A percentile compares a stretch with the other conserved stretches of the same genome.
These are phyloP conservation scores for Phymatocera aterrima DNA, from an alignment of 2,888 invertebrate genomes.

Conservation along the genomic window DNA sequence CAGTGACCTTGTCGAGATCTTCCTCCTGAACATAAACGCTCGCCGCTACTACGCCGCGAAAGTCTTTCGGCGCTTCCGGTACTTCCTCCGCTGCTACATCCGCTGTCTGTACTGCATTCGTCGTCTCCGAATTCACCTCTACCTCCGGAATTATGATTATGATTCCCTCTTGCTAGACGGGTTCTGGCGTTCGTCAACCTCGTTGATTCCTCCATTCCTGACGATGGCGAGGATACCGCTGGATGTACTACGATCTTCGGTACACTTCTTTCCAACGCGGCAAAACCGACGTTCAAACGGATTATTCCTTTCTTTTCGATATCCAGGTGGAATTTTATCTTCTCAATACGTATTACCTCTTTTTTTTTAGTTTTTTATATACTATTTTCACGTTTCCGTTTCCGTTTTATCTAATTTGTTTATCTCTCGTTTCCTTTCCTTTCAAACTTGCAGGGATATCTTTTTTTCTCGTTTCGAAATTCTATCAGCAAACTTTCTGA, in stretches of 20 bases:
- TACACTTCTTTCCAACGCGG: constrained; percentile 46
- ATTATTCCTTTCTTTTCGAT: background rate
- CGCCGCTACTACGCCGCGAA: constrained; percentile 63
- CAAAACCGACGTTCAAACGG: constrained; percentile 24
- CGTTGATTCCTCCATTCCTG: constrained; percentile 63
- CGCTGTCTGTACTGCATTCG: constrained; percentile 70
- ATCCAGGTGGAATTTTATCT: constrained; percentile 37
- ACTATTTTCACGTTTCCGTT: too few species aligned
- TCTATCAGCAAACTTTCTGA: too few species aligned
- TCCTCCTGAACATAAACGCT: constrained; percentile 59
- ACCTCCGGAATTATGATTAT: constrained; percentile 35
- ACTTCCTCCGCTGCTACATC: constrained; percentile 76
- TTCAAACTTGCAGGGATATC: too few species aligned
- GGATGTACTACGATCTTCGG: constrained; percentile 47
- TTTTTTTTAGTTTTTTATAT: too few species aligned
- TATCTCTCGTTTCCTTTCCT: background rate
- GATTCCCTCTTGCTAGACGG: background rate
- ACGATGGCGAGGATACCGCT: background rate
- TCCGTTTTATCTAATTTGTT: too few species aligned
- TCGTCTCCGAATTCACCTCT: constrained; percentile 64
- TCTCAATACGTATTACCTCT: too few species aligned
- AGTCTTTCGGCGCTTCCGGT: constrained; percentile 65
- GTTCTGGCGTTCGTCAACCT: constrained; percentile 58
- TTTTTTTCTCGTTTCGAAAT: too few species aligned
- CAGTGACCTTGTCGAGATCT: constrained; percentile 57